phyloP scores from a whole-genome alignment of 2,113 vertebrate species.

The Mesembrinibis cayennensis region DNA sequence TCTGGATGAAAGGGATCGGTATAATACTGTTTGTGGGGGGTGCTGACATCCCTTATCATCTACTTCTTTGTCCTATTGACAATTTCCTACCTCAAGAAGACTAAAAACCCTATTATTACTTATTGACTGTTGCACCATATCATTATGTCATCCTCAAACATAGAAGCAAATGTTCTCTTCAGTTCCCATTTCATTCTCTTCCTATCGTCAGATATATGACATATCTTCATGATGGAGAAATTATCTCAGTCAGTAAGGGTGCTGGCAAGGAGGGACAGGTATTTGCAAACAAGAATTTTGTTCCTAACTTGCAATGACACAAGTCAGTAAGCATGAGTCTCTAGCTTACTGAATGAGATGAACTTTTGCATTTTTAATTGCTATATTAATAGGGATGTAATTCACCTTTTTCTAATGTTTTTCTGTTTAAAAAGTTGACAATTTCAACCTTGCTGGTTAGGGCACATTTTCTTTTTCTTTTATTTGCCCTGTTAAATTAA shows the following conservation, averaged over 20 bases:
- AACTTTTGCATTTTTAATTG: not conserved
- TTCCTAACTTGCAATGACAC: not conserved
- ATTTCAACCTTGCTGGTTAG: not conserved
- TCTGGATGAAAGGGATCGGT: not conserved
- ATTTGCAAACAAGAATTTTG: not conserved
- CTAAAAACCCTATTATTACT: not conserved
- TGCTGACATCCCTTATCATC: not conserved
- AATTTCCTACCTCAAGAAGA: not conserved
- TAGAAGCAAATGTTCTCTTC: not conserved
- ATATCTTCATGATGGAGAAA: not conserved
- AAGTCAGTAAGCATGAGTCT: not conserved
- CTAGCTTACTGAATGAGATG: not conserved
- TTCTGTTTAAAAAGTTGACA: not conserved
- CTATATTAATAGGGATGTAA: not conserved
- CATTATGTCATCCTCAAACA: not conserved
- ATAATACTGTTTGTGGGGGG: not conserved
- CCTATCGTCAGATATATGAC: not conserved
- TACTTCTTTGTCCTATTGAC: not conserved
- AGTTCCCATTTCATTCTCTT: not conserved
- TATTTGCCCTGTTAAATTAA: not conserved
- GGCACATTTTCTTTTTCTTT: not conserved
- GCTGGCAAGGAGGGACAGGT: not conserved
- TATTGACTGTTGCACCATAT: not conserved
- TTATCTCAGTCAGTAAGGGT: not conserved
- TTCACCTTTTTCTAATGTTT: not conserved